These are phyloP conservation scores for Odontothrips loti DNA, from an alignment of 2,888 invertebrate genomes.

Conservation along the genomic window DNA sequence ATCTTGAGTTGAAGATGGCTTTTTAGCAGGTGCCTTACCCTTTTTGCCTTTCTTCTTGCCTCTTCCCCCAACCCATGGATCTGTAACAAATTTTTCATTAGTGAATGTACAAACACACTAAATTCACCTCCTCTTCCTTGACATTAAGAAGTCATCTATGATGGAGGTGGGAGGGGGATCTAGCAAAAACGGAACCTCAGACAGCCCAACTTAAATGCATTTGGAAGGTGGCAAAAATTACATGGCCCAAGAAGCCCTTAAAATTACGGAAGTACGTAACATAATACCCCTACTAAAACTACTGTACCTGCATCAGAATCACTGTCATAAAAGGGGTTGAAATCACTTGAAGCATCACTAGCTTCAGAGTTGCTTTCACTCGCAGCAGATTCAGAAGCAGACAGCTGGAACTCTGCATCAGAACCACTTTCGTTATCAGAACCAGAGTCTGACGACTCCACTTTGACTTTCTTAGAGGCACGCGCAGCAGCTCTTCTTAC, in stretches of 20 bases:
- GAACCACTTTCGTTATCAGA: conserved; percentile 55
- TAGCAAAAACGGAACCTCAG: too few species aligned
- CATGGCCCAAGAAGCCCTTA: conserved; percentile 5
- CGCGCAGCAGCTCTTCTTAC: conserved; percentile 58
- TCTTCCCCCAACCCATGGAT: conserved; percentile 73
- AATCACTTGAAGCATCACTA: conserved; percentile 71
- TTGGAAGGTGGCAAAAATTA: conserved; percentile 11
- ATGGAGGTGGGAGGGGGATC: too few species aligned
- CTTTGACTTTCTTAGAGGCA: conserved; percentile 55
- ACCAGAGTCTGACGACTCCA: conserved; percentile 51
- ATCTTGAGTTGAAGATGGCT: conserved; percentile 67
- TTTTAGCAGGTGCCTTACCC: conserved; percentile 52
- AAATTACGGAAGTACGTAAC: conserved; percentile 30
- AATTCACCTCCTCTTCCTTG: conserved; percentile 25
- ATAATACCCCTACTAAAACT: conserved; percentile 35
- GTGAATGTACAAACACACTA: background rate
- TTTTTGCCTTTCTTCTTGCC: conserved; percentile 61
- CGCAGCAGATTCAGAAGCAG: conserved; percentile 46
- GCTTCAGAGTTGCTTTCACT: conserved; percentile 50
- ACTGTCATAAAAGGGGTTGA: conserved; percentile 86
- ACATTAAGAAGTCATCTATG: conserved; percentile 8
- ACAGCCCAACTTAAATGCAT: too few species aligned
- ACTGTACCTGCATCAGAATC: conserved; percentile 71
- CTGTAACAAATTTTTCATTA: conserved; percentile 46
- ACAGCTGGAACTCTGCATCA: conserved; percentile 56